Evolutionary conservation across 2,888 invertebrate species (phyloP), one percentile per base, ranked within the genome.

Genomic region (Eulithis prunata): DNA sequence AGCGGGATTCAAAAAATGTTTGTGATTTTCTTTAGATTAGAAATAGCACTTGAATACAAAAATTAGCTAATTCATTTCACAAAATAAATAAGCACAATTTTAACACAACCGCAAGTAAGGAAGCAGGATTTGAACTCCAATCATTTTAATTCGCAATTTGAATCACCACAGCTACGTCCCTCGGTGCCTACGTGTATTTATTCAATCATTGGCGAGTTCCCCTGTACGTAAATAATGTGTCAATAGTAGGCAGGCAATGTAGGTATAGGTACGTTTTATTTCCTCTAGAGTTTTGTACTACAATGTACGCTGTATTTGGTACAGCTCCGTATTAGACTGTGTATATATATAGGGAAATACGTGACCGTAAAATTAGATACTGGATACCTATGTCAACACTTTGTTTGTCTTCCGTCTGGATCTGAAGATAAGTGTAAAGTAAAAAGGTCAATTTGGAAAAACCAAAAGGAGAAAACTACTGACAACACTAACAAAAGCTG

Each of bases 161-260:
- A 47, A 56, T 59, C 53, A 62, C 41, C 62, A 62, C 32, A 28
- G 41, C 51, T 36, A 38, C 47, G 64, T 62, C 65, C 68, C 66
- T 47, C 46, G 43, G 12, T 43, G 38, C 49, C 43, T 64, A 62
- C 65, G 46, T 64, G 62, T 56, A 63, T 66, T 72, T 70, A 72
- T 74, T 69, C 61, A 74, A 74, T 72, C 65, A 72, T 66, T 66
- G 64, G 58, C 66, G 46, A 63, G 68, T 71, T 69, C 69, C 72
- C 68, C 66, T 57, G 64, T 66, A 60, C 53, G 64, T 57, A 62
- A 51, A 45, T 64, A 12, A 36, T 36, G 53, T 53, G 36, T 38
- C 53, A 53, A 13, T 36, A 54, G 41, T 54, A 52, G n/a, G n/a
- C 21, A n/a, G 32, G 12, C 8, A 32, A 13, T 41, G 41, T 8